Evolutionary conservation across 2,888 invertebrate genomes (phyloP), one percentile per base, ranked within the genome.

Genomic region (Strigamia crassipes): DNA sequence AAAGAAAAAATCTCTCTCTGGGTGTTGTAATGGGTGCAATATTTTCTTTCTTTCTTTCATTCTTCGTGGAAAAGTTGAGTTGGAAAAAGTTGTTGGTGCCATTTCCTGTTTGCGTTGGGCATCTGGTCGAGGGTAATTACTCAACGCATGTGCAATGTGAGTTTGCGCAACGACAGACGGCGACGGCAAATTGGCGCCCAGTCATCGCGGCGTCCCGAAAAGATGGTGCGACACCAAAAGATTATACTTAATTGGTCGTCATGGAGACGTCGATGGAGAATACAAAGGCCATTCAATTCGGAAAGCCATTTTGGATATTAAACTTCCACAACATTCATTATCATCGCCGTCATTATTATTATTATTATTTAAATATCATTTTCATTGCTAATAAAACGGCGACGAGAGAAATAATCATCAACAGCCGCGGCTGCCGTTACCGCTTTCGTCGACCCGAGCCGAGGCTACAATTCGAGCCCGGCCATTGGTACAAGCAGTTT

Each of bases 141-240:
- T 73, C 23, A 73, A n/a, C 73, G 73, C 73, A 73, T 73, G 73
- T 27, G 73, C 73, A 23, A 27, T 27, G 31, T 27, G 10, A 27
- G 73, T 73, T 73, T 73, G 73, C 73, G 73, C 73, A 73, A 73
- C 73, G 73, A 73, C 73, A 73, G 73, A 73, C 73, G 73, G 73
- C 73, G 73, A 73, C 73, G n/a, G 73, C 12, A 73, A 73, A 73
- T 73, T 73, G 73, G 73, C 73, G 73, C 73, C 73, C 73, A 73
- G 73, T 73, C 73, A 73, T 73, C 73, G 27, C 31, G 73, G 73
- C 73, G 73, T 73, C 73, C 73, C 31, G 12, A 73, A 73, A 73
- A 73, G 73, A 73, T 73, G 73, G 73, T 73, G 31, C 73, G 73
- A 31, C 73, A 73, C n/a, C 73, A 31, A 73, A 51, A 73, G 73